Conservation (phyloP, 2,888 invertebrate genomes). For the Agrotis segetum region DNA sequence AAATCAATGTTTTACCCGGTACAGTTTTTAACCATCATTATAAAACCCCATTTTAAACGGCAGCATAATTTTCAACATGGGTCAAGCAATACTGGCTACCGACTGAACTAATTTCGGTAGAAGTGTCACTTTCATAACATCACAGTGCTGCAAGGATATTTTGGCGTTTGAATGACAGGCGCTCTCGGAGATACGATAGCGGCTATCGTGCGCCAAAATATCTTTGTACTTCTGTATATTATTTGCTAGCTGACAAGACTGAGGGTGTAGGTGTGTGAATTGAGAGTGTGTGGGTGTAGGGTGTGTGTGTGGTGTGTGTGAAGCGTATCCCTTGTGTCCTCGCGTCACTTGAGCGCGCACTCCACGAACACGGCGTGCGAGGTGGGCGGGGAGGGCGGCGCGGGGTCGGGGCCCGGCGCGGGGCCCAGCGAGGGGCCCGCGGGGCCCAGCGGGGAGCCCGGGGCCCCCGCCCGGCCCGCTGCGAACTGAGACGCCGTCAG, state of each 20-base stretch:
- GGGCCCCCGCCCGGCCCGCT: conserved; percentile 60
- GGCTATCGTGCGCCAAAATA: neutral
- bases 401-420: conserved; percentile 43
- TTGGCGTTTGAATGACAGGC: neutral
- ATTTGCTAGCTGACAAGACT: conserved; percentile 32
- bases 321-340: conserved; percentile 10
- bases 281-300: neutral
- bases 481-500: conserved; percentile 90
- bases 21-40: too few species aligned
- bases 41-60: too few species aligned
- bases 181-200: neutral
- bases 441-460: conserved; percentile 44
- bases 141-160: conserved; percentile 1
- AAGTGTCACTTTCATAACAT: conserved; percentile 7
- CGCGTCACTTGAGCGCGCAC: conserved; percentile 88
- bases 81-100: too few species aligned
- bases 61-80: too few species aligned
- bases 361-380: conserved; percentile 81
- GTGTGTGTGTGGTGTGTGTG: conserved; percentile 17
- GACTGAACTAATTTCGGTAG: neutral
- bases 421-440: conserved; percentile 41
- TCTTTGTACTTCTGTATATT: conserved; percentile 16
- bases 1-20: neutral
- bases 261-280: conserved; percentile 16
- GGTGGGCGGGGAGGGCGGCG: conserved; percentile 37